Evolutionary conservation across 2,888 invertebrate genomes (phyloP).

Genomic region (Trachelus stipa): DNA sequence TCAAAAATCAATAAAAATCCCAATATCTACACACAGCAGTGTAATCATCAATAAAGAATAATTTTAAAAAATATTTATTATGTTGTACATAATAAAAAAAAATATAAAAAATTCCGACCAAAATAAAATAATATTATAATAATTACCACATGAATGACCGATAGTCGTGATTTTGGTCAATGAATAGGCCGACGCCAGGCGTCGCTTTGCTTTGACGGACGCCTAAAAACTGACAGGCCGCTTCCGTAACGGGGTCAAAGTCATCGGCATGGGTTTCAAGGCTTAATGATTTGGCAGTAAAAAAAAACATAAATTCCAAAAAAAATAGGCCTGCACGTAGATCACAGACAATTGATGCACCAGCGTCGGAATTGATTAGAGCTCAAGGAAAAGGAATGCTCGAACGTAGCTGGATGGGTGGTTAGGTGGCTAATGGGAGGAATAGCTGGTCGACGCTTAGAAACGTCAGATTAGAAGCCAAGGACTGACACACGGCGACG

Average conservation of each 20-base stretch:
- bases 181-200: neutral
- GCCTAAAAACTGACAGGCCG: neutral
- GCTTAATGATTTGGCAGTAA: neutral
- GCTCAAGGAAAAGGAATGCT: neutral
- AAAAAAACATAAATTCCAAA: neutral
- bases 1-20: neutral
- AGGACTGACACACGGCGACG: conserved; percentile 52
- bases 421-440: neutral
- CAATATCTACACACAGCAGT: neutral
- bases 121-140: neutral
- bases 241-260: neutral
- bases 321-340: neutral
- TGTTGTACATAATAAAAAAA: neutral
- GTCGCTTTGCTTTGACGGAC: neutral
- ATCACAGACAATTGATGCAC: neutral
- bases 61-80: neutral
- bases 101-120: neutral
- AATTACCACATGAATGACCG: neutral
- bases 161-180: neutral
- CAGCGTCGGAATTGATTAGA: neutral
- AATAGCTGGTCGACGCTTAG: conserved; percentile 8
- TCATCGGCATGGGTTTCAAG: neutral
- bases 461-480: conserved; percentile 63
- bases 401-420: neutral
- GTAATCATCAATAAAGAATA: neutral